Evolutionary conservation across 2,888 invertebrate species (phyloP), one percentile per base, ranked within the genome.

Genomic region (Branchellion lobata): DNA sequence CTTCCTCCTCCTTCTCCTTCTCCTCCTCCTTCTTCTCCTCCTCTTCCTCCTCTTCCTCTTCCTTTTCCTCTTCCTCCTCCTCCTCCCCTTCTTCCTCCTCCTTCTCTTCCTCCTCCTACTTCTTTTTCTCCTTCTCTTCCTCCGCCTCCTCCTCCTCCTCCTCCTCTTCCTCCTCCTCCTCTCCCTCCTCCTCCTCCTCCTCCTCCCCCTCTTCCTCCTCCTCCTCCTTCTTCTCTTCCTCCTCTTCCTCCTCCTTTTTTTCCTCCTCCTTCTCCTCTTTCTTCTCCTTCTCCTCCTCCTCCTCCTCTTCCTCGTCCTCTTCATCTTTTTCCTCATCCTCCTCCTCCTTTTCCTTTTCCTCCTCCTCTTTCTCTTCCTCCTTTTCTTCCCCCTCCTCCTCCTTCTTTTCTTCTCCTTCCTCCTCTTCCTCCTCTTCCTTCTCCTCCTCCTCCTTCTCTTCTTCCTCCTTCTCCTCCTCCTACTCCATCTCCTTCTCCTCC

Each of bases 31-130:
- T 73, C 27, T 27, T 36, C n/a, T 29, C 27, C 24, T 24, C 40
- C 40, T 40, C 73, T n/a, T 34, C 33, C 27, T 27, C 3, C 24
- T n/a, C 3, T 36, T 18, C 34, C 24, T 40, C 40, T 36, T 24
- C 40, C 40, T 34, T 0, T 18, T 11, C 1, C 27, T 33, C 40
- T 27, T 34, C 27, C 34, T 24, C 40, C 40, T n/a, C 24, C 40
- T 73, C 11, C 27, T 24, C 2, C 27, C n/a, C 36, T 73, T 27
- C 73, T 1, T 73, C 40, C 40, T 73, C 73, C 73, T 73, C 1
- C 57, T n/a, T n/a, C n/a, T n/a, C n/a, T n/a, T n/a, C n/a, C n/a
- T n/a, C n/a, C n/a, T n/a, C n/a, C n/a, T n/a, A n/a, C n/a, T n/a
- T n/a, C n/a, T n/a, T n/a, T n/a, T n/a, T n/a, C n/a, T n/a, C n/a